Evolutionary conservation across 2,888 invertebrate species (phyloP), one percentile per base, ranked within the genome.

Genomic region (Xylophagus ater): DNA sequence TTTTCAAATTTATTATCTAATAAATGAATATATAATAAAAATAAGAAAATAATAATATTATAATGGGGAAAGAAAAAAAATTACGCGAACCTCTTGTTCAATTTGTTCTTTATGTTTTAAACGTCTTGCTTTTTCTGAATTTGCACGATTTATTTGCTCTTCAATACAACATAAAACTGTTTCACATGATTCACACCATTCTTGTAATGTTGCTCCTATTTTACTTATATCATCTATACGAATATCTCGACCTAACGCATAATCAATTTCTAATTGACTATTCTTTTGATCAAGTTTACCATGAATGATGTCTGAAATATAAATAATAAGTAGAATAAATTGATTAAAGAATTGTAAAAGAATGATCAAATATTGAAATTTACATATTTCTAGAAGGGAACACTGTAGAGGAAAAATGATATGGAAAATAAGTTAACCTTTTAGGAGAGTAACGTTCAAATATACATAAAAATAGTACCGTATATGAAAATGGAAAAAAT

Each of bases 201-300:
- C 82, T 30, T 84, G 79, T 17, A 90, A 65, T 7, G 86, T 87
- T 43, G 78, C 75, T 0, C 85, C 79, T 34, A 94, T 89, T 41
- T 78, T 72, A 9, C 79, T 73, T 0, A 93, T 76, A 56, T 92
- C 88, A 36, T 82, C 85, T 0, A 82, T 75, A 23, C 83, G 75
- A 20, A 94, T 92, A 56, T 97, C 96, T 13, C 96, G 72, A 0
- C 94, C 94, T 23, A 94, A 76, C 0, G 94, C 90, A 52, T 86
- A 92, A 60, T 96, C 94, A 1, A 96, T 82, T 66, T 96, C 94
- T 24, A 96, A 70, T 47, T 85, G 82, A 50, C 86, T 85, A 62
- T 92, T 89, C 57, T 89, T 88, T 61, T 96, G 96, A 64, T 96
- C 96, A 48, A 97, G 67, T 66, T 94, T 96, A 3, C 94, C 96